Conservation (phyloP, 1,140 invertebrate genomes). For the Ridgeia piscesae region DNA sequence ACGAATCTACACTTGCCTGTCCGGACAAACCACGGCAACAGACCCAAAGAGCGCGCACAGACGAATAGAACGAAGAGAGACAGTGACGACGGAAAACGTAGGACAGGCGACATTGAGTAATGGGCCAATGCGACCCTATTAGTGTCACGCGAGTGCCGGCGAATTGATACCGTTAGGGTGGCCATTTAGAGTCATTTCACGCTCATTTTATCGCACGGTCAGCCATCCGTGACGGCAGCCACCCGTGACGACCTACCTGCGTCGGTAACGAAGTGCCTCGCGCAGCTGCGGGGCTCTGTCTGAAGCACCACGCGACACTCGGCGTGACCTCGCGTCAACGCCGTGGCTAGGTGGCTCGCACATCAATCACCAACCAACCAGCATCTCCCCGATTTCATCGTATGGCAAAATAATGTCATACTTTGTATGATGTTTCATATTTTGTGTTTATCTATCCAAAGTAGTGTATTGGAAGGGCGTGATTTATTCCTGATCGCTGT, state of each 20-base stretch:
- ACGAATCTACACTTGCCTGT: background rate
- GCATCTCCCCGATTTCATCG: background rate
- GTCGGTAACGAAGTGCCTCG: background rate
- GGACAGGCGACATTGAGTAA: slow-evolving; percentile 3
- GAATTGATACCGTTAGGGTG: slow-evolving; percentile 4
- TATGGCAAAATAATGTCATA: background rate
- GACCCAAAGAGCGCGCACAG: background rate
- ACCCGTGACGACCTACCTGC: background rate
- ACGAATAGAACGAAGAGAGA: background rate
- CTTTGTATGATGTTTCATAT: background rate
- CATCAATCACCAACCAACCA: background rate
- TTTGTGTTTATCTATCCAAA: background rate
- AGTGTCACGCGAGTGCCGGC: background rate
- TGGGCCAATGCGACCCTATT: background rate
- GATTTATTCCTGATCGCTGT: background rate
- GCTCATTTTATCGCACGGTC: background rate
- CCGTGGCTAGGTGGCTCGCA: background rate
- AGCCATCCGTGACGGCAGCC: slow-evolving; percentile 2
- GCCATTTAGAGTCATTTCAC: slow-evolving; percentile 1
- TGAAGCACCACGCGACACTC: background rate
- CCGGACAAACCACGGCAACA: background rate
- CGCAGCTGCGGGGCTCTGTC: background rate
- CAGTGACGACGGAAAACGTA: background rate
- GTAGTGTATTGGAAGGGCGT: background rate
- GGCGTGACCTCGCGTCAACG: background rate